phyloP scores from a whole-genome alignment of 1,140 invertebrate species.

The Cydia splendana region DNA sequence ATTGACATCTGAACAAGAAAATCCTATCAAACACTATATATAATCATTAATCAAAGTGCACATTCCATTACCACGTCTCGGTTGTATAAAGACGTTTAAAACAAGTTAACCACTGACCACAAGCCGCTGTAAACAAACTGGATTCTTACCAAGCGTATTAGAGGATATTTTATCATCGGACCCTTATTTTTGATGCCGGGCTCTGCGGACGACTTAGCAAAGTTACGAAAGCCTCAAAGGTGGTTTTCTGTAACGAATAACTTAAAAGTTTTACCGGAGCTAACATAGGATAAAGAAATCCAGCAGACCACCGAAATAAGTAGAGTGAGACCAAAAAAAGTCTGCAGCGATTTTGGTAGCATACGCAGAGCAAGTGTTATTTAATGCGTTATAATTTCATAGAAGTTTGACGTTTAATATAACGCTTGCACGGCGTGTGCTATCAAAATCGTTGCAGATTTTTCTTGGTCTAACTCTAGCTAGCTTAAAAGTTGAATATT shows the following conservation, averaged over 20 bases:
- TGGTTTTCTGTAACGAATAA: slow-evolving; percentile 54
- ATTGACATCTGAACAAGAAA: neutral
- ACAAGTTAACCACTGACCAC: slow-evolving; percentile 17
- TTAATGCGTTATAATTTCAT: too few relatives aligned
- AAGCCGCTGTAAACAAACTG: slow-evolving; percentile 47
- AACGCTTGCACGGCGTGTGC: too few relatives aligned
- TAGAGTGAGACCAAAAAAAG: too few relatives aligned
- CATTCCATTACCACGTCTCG: neutral
- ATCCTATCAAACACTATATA: neutral
- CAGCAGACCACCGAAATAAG: neutral
- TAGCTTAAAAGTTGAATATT: too few relatives aligned
- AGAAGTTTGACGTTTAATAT: too few relatives aligned
- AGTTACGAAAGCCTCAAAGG: slow-evolving; percentile 43
- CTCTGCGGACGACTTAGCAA: slow-evolving; percentile 48
- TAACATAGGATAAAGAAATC: neutral
- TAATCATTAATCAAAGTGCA: neutral
- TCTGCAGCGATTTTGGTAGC: too few relatives aligned
- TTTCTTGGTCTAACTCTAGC: too few relatives aligned
- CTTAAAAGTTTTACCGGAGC: slow-evolving; percentile 55
- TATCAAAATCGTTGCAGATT: too few relatives aligned
- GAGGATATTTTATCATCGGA: slow-evolving; percentile 33
- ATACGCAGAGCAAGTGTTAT: too few relatives aligned
- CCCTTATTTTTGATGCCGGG: slow-evolving; percentile 55
- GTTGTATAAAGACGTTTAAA: slow-evolving; percentile 24
- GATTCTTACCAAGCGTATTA: slow-evolving; percentile 42